Evolutionary conservation across 2,888 invertebrate genomes (phyloP).

Genomic region (Phorcus lineatus): DNA sequence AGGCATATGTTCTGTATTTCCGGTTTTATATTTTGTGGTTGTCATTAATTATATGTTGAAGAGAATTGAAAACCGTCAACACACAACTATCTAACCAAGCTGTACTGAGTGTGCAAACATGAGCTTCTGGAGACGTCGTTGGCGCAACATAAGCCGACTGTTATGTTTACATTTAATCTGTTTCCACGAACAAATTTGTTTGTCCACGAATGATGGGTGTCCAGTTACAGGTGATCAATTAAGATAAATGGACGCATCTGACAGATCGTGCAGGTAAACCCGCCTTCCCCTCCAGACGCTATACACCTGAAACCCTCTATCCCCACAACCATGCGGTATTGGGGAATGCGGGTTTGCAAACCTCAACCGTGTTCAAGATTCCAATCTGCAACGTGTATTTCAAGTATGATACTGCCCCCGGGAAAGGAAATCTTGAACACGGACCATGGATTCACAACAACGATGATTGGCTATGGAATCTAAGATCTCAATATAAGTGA

Average conservation of each 20-base stretch:
- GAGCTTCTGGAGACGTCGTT: not conserved
- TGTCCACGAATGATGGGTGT: not conserved
- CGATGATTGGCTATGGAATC: no score
- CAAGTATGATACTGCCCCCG: no score
- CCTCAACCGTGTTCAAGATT: not conserved
- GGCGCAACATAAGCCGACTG: not conserved
- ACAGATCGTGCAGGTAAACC: constrained; percentile 8
- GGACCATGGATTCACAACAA: no score
- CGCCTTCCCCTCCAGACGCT: not conserved
- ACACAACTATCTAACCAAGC: no score
- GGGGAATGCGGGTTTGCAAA: not conserved
- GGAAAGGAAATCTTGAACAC: no score
- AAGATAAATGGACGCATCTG: not conserved
- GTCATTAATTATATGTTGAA: no score
- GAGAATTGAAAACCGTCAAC: no score
- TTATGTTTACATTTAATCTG: constrained; percentile 1
- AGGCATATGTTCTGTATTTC: no score
- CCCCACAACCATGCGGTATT: not conserved
- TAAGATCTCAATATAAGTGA: no score
- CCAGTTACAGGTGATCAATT: constrained; percentile 16
- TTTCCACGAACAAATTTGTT: not conserved
- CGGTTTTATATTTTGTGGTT: no score
- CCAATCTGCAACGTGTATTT: no score
- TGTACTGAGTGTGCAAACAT: not conserved
- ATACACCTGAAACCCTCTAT: not conserved